phyloP scores from a whole-genome alignment of 2,888 invertebrate species.

The Cecidostiba fungosa region DNA sequence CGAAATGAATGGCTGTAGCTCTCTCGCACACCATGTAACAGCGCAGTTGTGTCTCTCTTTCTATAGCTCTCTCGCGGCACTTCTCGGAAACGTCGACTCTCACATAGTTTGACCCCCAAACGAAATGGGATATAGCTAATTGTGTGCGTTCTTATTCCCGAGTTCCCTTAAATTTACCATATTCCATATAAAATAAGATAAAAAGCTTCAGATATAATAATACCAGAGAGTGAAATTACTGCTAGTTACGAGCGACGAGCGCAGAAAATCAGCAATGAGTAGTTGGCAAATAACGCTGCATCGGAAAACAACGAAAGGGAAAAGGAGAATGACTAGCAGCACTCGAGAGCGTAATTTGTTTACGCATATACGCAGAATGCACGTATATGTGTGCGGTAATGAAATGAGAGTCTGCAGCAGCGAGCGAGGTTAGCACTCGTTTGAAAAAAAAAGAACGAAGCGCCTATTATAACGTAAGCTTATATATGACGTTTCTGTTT shows the following conservation, averaged over 20 bases:
- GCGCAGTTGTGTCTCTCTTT: background rate
- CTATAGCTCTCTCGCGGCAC: background rate
- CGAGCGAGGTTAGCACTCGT: background rate
- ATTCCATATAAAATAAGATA: too few relatives aligned
- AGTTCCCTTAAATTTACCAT: background rate
- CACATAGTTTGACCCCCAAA: background rate
- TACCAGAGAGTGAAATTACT: too few relatives aligned
- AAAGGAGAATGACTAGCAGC: constrained; percentile 33
- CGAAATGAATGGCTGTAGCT: constrained; percentile 16
- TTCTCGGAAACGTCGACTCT: constrained; percentile 2
- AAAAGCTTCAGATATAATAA: too few relatives aligned
- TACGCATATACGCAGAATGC: constrained; percentile 18
- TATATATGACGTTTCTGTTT: constrained; percentile 22
- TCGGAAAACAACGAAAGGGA: background rate
- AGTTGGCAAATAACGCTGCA: background rate
- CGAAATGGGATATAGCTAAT: background rate
- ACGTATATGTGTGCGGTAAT: constrained; percentile 20
- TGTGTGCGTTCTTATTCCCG: background rate
- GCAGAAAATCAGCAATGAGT: too few relatives aligned
- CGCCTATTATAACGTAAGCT: constrained; percentile 13
- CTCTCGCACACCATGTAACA: background rate
- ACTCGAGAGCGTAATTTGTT: constrained; percentile 48
- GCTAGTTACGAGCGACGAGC: too few relatives aligned
- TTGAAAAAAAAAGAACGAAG: background rate
- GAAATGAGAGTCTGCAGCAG: constrained; percentile 23